Percentiles rank a stretch among this genome's conserved stretches.
phyloP scores from a whole-genome alignment of 1,140 invertebrate genomes.

The Callitettix versicolor region DNA sequence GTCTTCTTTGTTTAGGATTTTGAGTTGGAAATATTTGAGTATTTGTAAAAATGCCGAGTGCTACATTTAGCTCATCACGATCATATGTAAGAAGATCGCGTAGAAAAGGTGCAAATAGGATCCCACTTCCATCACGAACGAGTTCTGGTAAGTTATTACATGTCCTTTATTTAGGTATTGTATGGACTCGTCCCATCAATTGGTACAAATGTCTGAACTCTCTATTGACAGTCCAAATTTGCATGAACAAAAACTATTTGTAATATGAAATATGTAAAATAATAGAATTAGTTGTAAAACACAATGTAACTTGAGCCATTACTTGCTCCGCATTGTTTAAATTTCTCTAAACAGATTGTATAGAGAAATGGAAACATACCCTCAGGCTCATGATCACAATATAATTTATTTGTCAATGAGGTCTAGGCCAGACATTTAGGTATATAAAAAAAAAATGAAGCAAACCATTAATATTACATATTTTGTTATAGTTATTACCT shows the following conservation, averaged over 20 bases:
- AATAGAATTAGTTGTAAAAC: too few species aligned
- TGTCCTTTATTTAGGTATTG: slow-evolving; percentile 11
- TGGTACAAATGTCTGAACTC: neutral
- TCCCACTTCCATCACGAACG: slow-evolving; percentile 67
- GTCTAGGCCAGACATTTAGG: slow-evolving; percentile 4
- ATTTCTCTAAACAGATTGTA: too few species aligned
- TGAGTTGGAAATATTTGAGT: slow-evolving; percentile 6
- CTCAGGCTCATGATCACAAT: slow-evolving; percentile 8
- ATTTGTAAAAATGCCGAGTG: slow-evolving; percentile 70
- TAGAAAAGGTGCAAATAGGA: slow-evolving; percentile 73
- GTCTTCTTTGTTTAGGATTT: slow-evolving; percentile 50
- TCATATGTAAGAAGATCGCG: slow-evolving; percentile 74
- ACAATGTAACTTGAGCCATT: too few species aligned
- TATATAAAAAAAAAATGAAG: too few species aligned
- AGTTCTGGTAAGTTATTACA: slow-evolving; percentile 47
- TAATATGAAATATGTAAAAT: too few species aligned
- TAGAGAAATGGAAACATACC: slow-evolving; percentile 4
- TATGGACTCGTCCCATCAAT: slow-evolving; percentile 11
- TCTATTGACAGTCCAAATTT: neutral
- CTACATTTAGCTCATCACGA: slow-evolving; percentile 76
- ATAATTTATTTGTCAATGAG: slow-evolving; percentile 8
- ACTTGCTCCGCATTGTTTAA: too few species aligned
- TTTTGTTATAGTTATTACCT: too few species aligned
- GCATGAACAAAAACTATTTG: too few species aligned
- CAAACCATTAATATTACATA: too few species aligned